Conservation (phyloP, 1,140 invertebrate genomes). For the Ridgeia piscesae region DNA sequence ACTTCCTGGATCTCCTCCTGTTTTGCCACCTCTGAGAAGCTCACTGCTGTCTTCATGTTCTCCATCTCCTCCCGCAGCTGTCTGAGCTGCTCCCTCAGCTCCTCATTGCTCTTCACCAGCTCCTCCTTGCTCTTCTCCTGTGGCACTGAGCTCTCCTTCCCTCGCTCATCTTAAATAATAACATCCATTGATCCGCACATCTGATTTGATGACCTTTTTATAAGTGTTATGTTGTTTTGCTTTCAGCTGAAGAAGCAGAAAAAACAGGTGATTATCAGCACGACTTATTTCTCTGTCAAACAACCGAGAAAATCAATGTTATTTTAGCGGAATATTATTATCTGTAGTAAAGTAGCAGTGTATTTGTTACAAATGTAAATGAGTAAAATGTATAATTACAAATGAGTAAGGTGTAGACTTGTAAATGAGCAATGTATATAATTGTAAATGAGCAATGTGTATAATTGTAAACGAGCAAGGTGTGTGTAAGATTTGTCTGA, state of each 20-base stretch:
- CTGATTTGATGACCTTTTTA: neutral
- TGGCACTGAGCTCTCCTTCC: neutral
- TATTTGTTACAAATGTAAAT: too few species aligned
- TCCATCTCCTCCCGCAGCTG: conserved; percentile 65
- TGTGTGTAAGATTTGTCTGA: too few species aligned
- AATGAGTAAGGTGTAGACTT: too few species aligned
- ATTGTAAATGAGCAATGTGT: too few species aligned
- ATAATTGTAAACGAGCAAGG: too few species aligned
- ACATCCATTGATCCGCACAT: too few species aligned
- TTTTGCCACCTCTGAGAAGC: conserved; percentile 71
- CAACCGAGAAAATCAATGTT: too few species aligned
- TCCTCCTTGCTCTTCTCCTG: neutral
- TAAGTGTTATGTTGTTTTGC: neutral
- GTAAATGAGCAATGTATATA: too few species aligned
- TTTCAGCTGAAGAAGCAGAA: neutral
- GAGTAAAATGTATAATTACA: too few species aligned
- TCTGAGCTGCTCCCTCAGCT: conserved; percentile 65
- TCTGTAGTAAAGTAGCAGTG: too few species aligned
- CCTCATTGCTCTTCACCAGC: conserved; percentile 33
- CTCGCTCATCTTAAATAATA: neutral
- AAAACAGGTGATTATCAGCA: neutral
- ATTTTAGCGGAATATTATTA: too few species aligned
- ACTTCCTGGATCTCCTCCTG: conserved; percentile 73
- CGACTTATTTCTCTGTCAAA: neutral
- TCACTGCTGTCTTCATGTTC: conserved; percentile 76